Percentiles rank a stretch among this genome's conserved stretches.
Evolutionary conservation across 2,888 invertebrate species (phyloP).

Genomic region (Vanessa cardui): DNA sequence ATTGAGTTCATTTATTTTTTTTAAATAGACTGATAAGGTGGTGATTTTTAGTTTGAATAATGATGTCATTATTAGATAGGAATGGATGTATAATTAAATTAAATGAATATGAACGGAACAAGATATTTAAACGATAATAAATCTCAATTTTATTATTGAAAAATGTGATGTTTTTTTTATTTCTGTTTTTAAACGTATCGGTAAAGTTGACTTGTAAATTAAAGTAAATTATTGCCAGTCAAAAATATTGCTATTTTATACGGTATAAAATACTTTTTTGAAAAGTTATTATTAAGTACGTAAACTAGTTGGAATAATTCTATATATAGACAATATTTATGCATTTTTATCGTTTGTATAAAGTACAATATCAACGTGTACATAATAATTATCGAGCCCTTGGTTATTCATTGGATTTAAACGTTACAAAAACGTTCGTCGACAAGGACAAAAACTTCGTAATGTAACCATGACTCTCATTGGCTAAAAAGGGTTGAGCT

Average conservation of each 20-base stretch:
- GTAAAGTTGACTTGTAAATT: conserved; percentile 11
- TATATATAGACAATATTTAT: conserved; percentile 8
- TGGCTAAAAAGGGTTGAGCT: conserved; percentile 83
- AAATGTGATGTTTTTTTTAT: conserved; percentile 23
- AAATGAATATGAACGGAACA: conserved; percentile 37
- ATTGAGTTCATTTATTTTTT: conserved; percentile 67
- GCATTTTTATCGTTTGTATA: conserved; percentile 12
- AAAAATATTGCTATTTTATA: conserved; percentile 21
- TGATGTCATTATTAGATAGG: conserved; percentile 39
- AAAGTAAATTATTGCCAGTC: conserved; percentile 1
- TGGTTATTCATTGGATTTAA: conserved; percentile 23
- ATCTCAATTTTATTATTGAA: conserved; percentile 26
- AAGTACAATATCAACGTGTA: conserved; percentile 18
- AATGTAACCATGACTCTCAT: conserved; percentile 76
- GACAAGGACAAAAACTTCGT: conserved; percentile 55
- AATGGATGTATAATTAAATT: conserved; percentile 42
- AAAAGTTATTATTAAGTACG: conserved; percentile 8
- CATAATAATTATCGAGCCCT: conserved; percentile 23
- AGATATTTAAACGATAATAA: conserved; percentile 33
- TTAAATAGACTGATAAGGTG: conserved; percentile 41
- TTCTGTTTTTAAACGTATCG: conserved; percentile 12
- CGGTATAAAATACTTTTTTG: background rate
- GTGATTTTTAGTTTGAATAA: conserved; percentile 40
- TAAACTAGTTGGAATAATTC: background rate
- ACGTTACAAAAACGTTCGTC: conserved; percentile 35